These are phyloP conservation scores for Parazoanthus swiftii DNA, from an alignment of 92 coral and sea anemone species.

Conservation along the genomic window DNA sequence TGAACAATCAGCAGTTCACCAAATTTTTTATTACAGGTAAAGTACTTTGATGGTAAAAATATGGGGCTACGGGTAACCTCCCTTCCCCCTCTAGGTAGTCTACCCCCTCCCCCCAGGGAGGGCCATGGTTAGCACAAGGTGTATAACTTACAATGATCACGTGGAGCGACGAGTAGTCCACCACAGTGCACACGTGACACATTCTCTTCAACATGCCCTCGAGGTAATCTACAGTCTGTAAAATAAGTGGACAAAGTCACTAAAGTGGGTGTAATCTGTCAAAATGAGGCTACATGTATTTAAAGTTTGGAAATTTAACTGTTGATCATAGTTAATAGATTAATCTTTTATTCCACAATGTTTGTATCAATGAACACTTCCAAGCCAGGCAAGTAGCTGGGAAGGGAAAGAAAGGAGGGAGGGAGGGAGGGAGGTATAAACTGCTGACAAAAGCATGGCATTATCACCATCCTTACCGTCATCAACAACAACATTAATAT, in stretches of 20 bases:
- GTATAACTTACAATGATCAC: slow-evolving; percentile 71
- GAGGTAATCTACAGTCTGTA: slow-evolving; percentile 83
- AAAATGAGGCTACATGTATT: too few relatives aligned
- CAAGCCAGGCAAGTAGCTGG: not conserved
- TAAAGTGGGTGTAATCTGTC: not conserved
- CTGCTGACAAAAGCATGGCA: not conserved
- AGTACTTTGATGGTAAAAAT: too few relatives aligned
- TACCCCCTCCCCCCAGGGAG: not conserved
- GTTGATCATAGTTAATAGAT: not conserved
- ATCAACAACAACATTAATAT: not conserved
- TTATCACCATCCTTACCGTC: not conserved
- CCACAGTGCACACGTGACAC: slow-evolving; percentile 81
- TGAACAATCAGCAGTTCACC: too few relatives aligned
- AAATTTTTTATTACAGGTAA: too few relatives aligned
- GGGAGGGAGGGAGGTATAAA: not conserved
- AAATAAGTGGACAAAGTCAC: not conserved
- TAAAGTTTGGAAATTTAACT: not conserved
- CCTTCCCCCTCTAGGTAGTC: too few relatives aligned
- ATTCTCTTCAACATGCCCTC: slow-evolving; percentile 76
- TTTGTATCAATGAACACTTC: not conserved
- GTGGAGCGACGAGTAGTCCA: slow-evolving; percentile 75
- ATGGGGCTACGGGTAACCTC: too few relatives aligned
- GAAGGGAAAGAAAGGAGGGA: too few relatives aligned
- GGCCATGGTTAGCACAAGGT: not conserved
- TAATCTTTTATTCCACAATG: not conserved